Percentiles rank a stretch among this genome's conserved stretches.
These are phyloP conservation scores for Trichomalopsis sarcophagae DNA, from an alignment of 1,140 invertebrate genomes.

Conservation along the genomic window DNA sequence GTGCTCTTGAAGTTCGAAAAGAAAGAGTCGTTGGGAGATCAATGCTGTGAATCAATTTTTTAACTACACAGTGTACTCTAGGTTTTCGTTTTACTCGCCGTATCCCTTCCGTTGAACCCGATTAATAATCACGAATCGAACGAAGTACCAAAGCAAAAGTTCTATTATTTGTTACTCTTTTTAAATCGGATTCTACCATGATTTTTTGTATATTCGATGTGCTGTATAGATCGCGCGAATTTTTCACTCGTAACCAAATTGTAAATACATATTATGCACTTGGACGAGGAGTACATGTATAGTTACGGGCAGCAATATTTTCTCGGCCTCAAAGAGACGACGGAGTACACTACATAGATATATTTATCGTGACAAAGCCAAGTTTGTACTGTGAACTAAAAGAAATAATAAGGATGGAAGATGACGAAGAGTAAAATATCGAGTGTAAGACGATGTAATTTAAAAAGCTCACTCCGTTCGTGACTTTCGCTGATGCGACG, in stretches of 20 bases:
- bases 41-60: not conserved
- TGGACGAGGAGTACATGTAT: not conserved
- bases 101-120: not conserved
- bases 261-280: not conserved
- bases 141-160: not conserved
- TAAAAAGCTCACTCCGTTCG: conserved; percentile 7
- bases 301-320: not conserved
- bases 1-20: conserved; percentile 16
- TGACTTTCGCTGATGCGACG: conserved; percentile 20
- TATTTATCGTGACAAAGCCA: not conserved
- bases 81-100: not conserved
- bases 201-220: not conserved
- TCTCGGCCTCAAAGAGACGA: conserved; percentile 7
- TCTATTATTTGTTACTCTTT: not conserved
- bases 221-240: not conserved
- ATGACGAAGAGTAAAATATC: not conserved
- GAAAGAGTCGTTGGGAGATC: not conserved
- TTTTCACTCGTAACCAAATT: not conserved
- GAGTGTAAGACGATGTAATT: not conserved
- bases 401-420: not conserved
- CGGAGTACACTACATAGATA: not conserved
- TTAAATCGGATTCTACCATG: too few relatives aligned
- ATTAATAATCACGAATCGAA: not conserved
- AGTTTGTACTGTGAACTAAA: conserved; percentile 7
- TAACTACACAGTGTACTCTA: not conserved